Evolutionary conservation across 2,113 vertebrate species (phyloP).

Genomic region (Gracilinanus agilis): DNA sequence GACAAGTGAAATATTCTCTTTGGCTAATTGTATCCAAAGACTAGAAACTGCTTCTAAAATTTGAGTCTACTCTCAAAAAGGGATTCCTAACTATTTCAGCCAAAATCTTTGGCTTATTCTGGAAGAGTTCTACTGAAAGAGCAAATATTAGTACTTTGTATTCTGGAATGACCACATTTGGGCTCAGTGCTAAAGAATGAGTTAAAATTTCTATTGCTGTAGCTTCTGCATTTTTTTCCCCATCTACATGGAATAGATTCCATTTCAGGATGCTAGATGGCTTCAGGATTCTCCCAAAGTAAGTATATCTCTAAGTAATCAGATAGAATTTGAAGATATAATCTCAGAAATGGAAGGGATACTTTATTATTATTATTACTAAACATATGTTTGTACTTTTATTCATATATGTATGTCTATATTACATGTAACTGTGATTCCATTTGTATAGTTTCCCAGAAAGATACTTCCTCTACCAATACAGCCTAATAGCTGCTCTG

Average conservation of each 20-base stretch:
- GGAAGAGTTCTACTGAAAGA: constrained; percentile 42
- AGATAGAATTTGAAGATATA: background rate
- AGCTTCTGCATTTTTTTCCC: background rate
- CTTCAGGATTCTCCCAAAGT: constrained; percentile 2
- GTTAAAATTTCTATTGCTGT: background rate
- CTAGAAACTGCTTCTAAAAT: constrained; percentile 60
- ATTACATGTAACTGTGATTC: background rate
- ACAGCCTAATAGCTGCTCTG: background rate
- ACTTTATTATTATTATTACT: background rate
- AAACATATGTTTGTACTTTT: background rate
- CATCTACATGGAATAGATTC: background rate
- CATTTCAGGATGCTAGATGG: constrained; percentile 4
- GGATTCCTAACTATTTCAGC: background rate
- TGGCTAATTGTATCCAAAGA: constrained; percentile 57
- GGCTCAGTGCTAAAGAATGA: background rate
- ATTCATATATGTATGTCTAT: background rate
- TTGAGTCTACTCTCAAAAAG: constrained; percentile 51
- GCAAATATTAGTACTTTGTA: background rate
- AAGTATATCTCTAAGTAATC: background rate
- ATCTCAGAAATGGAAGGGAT: background rate
- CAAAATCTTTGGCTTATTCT: constrained; percentile 53
- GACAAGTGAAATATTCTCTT: constrained; percentile 42
- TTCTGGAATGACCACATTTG: background rate
- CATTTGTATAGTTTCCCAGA: background rate
- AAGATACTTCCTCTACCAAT: background rate